phyloP scores from a whole-genome alignment of 2,113 vertebrate genomes.

The Tauraco erythrolophus region DNA sequence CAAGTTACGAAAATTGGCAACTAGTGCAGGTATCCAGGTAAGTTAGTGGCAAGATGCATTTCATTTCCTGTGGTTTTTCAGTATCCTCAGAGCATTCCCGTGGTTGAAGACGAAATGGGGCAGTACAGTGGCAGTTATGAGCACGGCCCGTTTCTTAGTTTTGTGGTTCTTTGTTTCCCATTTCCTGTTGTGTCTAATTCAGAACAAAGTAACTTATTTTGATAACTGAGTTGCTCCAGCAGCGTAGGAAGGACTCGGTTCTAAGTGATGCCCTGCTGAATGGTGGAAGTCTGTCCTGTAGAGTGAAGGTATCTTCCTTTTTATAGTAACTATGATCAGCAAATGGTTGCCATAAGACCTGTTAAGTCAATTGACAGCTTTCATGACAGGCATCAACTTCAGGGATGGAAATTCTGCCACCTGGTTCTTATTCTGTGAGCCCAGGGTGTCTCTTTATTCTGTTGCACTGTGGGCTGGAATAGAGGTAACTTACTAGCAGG shows the following conservation, averaged over 20 bases:
- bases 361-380: not conserved
- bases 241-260: not conserved
- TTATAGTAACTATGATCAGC: not conserved
- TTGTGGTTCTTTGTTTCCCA: not conserved
- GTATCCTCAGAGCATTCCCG: not conserved
- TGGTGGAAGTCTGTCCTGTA: not conserved
- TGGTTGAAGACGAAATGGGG: not conserved
- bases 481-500: not conserved
- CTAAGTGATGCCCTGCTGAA: not conserved
- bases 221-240: not conserved
- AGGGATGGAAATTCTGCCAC: not conserved
- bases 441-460: not conserved
- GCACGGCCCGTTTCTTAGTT: not conserved
- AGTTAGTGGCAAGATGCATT: not conserved
- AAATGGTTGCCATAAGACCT: not conserved
- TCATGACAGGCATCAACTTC: not conserved
- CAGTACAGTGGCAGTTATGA: not conserved
- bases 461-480: not conserved
- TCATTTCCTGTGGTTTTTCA: rapidly evolving
- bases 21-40: not conserved
- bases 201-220: not conserved
- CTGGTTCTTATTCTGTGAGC: not conserved
- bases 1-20: not conserved
- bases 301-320: not conserved
- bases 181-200: not conserved